phyloP scores from a whole-genome alignment of 1,140 invertebrate genomes.

The Adoxophyes honmai region DNA sequence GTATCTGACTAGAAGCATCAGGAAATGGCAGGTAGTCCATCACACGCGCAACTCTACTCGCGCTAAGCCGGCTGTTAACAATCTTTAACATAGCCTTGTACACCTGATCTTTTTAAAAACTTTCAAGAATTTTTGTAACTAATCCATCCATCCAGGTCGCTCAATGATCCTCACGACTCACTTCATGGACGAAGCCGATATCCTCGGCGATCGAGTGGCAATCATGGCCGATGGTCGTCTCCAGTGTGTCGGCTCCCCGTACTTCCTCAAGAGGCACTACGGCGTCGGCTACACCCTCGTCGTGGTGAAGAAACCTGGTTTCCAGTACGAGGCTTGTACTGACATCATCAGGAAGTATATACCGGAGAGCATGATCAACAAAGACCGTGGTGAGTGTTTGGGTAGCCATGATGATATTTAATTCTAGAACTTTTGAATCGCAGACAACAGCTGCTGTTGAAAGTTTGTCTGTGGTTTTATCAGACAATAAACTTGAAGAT shows the following conservation, averaged over 20 bases:
- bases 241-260: constrained; percentile 81
- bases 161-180: constrained; percentile 97
- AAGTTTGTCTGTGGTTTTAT: no score
- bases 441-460: no score
- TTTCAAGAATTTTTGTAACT: no score
- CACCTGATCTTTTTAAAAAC: no score
- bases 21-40: no score
- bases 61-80: no score
- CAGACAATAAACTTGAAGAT: no score
- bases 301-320: constrained; percentile 59
- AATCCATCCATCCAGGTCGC: no score
- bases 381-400: constrained; percentile 47
- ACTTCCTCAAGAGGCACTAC: constrained; percentile 82
- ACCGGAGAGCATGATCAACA: constrained; percentile 40
- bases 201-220: constrained; percentile 93
- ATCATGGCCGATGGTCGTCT: constrained; percentile 91
- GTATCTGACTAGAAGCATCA: no score
- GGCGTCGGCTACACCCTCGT: constrained; percentile 87
- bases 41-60: no score
- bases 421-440: no score
- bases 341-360: constrained; percentile 50
- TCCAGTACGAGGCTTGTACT: constrained; percentile 41
- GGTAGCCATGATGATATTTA: not conserved
- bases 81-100: no score
- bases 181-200: constrained; percentile 99